phyloP scores from a whole-genome alignment of 2,797 vertebrate genomes.

The Smutsia gigantea region DNA sequence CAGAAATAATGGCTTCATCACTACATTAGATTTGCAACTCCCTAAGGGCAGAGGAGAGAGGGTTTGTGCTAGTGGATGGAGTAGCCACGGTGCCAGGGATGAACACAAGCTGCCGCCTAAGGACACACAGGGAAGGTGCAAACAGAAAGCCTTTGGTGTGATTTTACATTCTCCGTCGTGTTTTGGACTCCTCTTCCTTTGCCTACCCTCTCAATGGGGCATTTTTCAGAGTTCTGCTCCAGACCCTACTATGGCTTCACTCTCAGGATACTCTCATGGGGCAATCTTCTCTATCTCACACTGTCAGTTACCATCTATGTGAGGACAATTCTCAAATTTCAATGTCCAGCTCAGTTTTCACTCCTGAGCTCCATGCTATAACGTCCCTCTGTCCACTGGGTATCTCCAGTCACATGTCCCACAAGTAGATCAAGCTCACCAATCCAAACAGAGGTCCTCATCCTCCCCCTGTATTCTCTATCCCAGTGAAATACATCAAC shows the following conservation, averaged over 20 bases:
- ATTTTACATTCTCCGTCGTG: neutral
- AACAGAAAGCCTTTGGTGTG: neutral
- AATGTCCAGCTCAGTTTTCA: neutral
- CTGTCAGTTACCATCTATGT: neutral
- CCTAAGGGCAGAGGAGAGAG: slow-evolving; percentile 70
- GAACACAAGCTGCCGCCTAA: neutral
- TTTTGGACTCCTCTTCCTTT: neutral
- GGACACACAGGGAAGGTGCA: neutral
- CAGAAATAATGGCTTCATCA: slow-evolving; percentile 78
- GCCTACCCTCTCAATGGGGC: neutral
- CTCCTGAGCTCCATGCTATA: neutral
- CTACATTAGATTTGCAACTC: slow-evolving; percentile 81
- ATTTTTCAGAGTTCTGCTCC: neutral
- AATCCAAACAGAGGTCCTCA: neutral
- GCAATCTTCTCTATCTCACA: neutral
- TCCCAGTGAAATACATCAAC: neutral
- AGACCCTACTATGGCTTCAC: neutral
- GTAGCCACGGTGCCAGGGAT: neutral
- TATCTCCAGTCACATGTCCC: neutral
- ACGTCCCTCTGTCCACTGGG: neutral
- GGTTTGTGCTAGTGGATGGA: neutral
- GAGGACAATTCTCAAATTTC: neutral
- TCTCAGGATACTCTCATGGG: slow-evolving; percentile 59
- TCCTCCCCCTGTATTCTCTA: neutral
- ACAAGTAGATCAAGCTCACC: neutral